Percentiles rank a stretch among this genome's conserved stretches.
phyloP scores from a whole-genome alignment of 2,113 vertebrate genomes.

The Zapus hudsonius region DNA sequence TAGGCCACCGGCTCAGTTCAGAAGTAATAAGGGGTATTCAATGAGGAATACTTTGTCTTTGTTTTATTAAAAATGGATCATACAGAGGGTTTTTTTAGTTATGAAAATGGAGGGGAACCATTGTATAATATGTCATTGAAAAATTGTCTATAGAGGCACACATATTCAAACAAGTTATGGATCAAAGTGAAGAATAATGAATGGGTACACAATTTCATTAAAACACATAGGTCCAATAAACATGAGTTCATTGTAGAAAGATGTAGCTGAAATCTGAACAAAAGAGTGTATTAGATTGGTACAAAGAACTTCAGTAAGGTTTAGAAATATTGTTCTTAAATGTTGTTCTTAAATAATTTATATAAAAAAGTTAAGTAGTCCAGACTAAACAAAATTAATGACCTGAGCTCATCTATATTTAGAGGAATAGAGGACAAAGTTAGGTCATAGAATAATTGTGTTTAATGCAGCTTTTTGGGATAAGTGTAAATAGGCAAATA shows the following conservation, averaged over 20 bases:
- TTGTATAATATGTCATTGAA: not conserved
- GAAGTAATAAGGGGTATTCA: rapidly evolving
- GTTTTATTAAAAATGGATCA: too few relatives aligned
- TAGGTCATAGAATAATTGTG: not conserved
- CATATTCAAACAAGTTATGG: not conserved
- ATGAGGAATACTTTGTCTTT: too few relatives aligned
- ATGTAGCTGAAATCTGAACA: not conserved
- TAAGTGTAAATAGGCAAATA: not conserved
- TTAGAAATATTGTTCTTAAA: not conserved
- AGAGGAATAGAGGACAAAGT: not conserved
- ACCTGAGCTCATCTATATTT: not conserved
- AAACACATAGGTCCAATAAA: not conserved
- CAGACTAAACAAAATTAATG: not conserved
- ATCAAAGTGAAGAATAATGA: not conserved
- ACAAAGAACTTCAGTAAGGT: too few relatives aligned
- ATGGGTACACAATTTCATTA: not conserved
- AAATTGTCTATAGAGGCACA: not conserved
- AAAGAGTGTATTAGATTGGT: not conserved
- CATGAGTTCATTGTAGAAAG: not conserved
- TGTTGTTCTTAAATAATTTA: not conserved
- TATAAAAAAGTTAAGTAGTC: not conserved
- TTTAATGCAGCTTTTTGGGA: not conserved
- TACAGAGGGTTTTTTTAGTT: not conserved
- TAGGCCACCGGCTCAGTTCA: not conserved
- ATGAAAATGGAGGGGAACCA: not conserved